Percentiles rank a stretch among this genome's conserved stretches.
Conservation (phyloP, 1,140 invertebrate genomes). For the Goniozus legneri region DNA sequence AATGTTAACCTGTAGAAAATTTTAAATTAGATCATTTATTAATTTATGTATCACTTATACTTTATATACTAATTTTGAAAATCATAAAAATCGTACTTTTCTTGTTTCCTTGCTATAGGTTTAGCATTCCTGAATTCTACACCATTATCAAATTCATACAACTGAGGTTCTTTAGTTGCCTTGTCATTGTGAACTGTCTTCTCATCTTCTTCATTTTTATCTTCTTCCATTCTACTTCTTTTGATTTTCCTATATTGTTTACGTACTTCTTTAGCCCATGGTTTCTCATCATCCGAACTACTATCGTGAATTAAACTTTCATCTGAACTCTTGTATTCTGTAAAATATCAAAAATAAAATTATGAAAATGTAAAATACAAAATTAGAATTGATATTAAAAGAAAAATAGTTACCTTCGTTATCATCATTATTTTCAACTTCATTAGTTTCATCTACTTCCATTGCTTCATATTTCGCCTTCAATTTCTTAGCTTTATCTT, state of each 20-base stretch:
- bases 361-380: constrained; percentile 2
- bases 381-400: background rate
- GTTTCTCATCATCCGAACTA: constrained; percentile 70
- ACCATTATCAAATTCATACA: constrained; percentile 65
- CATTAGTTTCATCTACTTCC: constrained; percentile 29
- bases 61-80: background rate
- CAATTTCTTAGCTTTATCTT: constrained; percentile 61
- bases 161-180: constrained; percentile 52
- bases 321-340: constrained; percentile 29
- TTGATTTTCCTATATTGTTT: constrained; percentile 64
- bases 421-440: constrained; percentile 20
- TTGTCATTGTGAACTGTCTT: constrained; percentile 38
- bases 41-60: background rate
- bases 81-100: constrained; percentile 49
- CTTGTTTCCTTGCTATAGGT: constrained; percentile 49
- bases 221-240: constrained; percentile 46
- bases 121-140: constrained; percentile 58
- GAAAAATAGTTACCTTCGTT: constrained; percentile 12
- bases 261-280: constrained; percentile 76
- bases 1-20: constrained; percentile 61
- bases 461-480: constrained; percentile 42
- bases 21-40: background rate
- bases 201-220: constrained; percentile 47
- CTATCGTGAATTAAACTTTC: constrained; percentile 38
- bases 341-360: constrained; percentile 7